Evolutionary conservation across 2,113 vertebrate genomes (phyloP).

Genomic region (Pan troglodytes): NHGRI_mPanTro3-v2.1_pri NC_072404.2:155343501-155344000

Average conservation of each 20-base stretch:
- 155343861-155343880: not conserved
- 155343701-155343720: not conserved
- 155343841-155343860: not conserved
- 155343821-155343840: not conserved
- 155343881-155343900: not conserved
- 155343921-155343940: not conserved
- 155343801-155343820: not conserved
- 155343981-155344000: not conserved
- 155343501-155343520: not conserved
- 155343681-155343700: not conserved
- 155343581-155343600: not conserved
- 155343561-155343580: not conserved
- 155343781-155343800: not conserved
- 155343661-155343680: not conserved
- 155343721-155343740: not conserved
- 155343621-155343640: not conserved
- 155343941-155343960: no score
- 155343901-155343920: not conserved
- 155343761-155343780: not conserved
- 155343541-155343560: not conserved
- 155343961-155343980: accelerated
- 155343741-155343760: not conserved
- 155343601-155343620: not conserved
- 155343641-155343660: not conserved
- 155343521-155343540: accelerated